Percentiles rank a stretch among this genome's conserved stretches.
Evolutionary conservation across 2,888 invertebrate genomes (phyloP).

Genomic region (Dryobotodes eremita): DNA sequence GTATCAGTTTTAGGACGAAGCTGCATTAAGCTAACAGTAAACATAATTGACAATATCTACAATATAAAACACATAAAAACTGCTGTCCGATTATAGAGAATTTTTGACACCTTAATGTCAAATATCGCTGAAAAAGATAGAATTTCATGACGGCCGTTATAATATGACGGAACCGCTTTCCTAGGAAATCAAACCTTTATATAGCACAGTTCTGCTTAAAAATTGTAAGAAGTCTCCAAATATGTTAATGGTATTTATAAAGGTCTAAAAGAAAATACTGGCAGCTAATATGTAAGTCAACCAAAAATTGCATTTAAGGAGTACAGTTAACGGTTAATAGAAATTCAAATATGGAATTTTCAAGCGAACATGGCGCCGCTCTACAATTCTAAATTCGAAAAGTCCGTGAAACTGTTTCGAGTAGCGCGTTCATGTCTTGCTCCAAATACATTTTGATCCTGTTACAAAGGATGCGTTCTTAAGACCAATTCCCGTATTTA

Average conservation of each 20-base stretch:
- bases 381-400: constrained; percentile 70
- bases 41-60: constrained; percentile 7
- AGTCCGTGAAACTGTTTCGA: constrained; percentile 78
- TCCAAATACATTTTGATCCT: constrained; percentile 72
- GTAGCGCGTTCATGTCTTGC: constrained; percentile 62
- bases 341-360: constrained; percentile 80
- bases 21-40: constrained; percentile 1
- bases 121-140: too few species aligned
- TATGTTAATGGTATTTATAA: constrained; percentile 9
- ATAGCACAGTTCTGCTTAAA: background rate
- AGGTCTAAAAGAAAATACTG: constrained; percentile 39
- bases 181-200: background rate
- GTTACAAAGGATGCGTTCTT: constrained; percentile 59
- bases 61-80: background rate
- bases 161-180: background rate
- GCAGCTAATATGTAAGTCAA: constrained; percentile 58
- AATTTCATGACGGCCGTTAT: background rate
- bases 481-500: background rate
- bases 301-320: constrained; percentile 57
- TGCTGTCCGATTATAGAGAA: too few species aligned
- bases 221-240: constrained; percentile 4
- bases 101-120: too few species aligned
- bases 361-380: constrained; percentile 60
- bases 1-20: background rate
- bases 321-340: constrained; percentile 78